Conservation (phyloP, 2,113 vertebrate species). For the Pseudorasbora parva region DNA sequence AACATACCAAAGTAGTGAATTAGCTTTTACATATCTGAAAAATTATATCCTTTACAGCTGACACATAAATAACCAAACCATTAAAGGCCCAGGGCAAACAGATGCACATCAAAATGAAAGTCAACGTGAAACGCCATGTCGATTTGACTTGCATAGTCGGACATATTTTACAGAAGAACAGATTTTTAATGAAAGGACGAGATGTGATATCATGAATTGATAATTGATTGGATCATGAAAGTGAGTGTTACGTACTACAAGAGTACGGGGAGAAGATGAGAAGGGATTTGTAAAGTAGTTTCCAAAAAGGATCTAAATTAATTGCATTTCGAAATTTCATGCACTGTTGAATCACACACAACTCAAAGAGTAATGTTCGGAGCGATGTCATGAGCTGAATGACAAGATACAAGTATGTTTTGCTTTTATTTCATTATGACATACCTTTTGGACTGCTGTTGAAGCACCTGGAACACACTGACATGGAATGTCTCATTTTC, state of each 20-base stretch:
- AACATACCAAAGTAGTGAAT: slow-evolving; percentile 27
- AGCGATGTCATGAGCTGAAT: neutral
- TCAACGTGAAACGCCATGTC: neutral
- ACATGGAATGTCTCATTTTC: slow-evolving; percentile 92
- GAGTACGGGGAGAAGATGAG: neutral
- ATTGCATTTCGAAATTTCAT: neutral
- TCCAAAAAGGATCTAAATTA: neutral
- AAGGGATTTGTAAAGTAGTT: neutral
- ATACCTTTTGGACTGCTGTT: slow-evolving; percentile 84
- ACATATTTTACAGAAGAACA: neutral
- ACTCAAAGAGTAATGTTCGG: neutral
- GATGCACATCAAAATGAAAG: slow-evolving; percentile 10
- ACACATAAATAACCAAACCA: slow-evolving; percentile 5
- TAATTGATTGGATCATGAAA: neutral
- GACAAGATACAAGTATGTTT: neutral
- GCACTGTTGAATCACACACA: neutral
- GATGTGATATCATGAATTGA: neutral
- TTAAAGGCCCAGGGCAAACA: slow-evolving; percentile 2
- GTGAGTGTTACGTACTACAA: neutral
- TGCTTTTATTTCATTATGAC: slow-evolving; percentile 1
- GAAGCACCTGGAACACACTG: slow-evolving; percentile 90
- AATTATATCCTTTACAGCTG: neutral
- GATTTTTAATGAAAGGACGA: neutral
- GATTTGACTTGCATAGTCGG: neutral
- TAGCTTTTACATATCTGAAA: slow-evolving; percentile 22